Conservation (phyloP, 2,888 invertebrate species). For the Thymelicus lineola region DNA sequence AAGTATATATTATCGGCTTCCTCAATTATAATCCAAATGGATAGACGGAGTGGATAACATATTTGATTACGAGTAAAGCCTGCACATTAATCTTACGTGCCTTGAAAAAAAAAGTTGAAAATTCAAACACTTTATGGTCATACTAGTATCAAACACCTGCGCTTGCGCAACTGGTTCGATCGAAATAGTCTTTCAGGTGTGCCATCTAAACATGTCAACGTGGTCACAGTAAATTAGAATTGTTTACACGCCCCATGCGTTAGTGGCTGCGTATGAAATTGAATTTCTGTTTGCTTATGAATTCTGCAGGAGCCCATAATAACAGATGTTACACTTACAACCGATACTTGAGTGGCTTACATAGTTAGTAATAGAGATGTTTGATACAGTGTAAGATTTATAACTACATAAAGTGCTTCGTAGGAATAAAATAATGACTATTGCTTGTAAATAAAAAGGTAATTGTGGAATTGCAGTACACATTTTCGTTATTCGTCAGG, state of each 20-base stretch:
- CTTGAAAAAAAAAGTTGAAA: conserved; percentile 27
- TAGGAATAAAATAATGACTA: neutral
- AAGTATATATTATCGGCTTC: conserved; percentile 20
- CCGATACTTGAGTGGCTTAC: conserved; percentile 2
- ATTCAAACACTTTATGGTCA: conserved; percentile 42
- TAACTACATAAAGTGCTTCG: neutral
- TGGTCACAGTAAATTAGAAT: conserved; percentile 38
- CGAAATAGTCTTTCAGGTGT: conserved; percentile 63
- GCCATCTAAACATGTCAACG: conserved; percentile 48
- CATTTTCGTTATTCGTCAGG: conserved; percentile 50
- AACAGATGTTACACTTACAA: conserved; percentile 15
- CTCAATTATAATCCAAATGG: conserved; percentile 32
- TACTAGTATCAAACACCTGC: conserved; percentile 44
- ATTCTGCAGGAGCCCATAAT: conserved; percentile 19
- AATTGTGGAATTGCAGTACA: conserved; percentile 45
- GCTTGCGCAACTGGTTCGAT: conserved; percentile 51
- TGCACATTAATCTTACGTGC: conserved; percentile 30
- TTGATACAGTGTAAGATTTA: neutral
- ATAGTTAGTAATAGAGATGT: conserved; percentile 5
- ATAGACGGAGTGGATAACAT: conserved; percentile 31
- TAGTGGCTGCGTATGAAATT: conserved; percentile 28
- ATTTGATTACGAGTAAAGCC: conserved; percentile 28
- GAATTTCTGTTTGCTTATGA: conserved; percentile 34
- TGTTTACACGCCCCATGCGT: conserved; percentile 35
- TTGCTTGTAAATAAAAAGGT: neutral